Percentiles rank a stretch among this genome's conserved stretches.
These are phyloP conservation scores for Peromyscus attwateri DNA, from an alignment of 2,797 vertebrate species.

Conservation along the genomic window DNA sequence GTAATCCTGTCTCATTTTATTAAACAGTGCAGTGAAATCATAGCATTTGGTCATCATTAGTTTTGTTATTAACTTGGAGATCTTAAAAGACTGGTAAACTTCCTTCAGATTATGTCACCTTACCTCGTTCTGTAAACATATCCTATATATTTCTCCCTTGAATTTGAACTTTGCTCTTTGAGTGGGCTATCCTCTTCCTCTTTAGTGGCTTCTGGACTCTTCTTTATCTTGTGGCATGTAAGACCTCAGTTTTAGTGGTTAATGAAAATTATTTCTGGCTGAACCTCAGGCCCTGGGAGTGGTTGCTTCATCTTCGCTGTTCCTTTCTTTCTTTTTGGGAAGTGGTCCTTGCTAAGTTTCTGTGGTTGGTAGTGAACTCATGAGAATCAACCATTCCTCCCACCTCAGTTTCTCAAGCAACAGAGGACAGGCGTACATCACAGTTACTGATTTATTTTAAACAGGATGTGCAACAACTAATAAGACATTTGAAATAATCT, in stretches of 20 bases:
- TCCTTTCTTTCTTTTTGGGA: neutral
- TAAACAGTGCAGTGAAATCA: constrained; percentile 2
- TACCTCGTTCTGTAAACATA: neutral
- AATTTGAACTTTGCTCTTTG: neutral
- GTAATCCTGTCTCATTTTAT: constrained; percentile 53
- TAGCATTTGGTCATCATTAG: constrained; percentile 2
- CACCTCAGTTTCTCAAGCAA: neutral
- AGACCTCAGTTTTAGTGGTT: neutral
- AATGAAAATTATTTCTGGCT: neutral
- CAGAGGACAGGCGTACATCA: rapidly evolving
- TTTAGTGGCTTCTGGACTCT: neutral
- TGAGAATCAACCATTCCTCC: neutral
- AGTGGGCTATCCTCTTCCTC: neutral
- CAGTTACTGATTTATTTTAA: neutral
- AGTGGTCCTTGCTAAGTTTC: too few species aligned
- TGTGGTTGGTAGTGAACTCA: neutral
- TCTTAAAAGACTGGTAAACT: neutral
- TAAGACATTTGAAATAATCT: neutral
- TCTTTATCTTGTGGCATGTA: neutral
- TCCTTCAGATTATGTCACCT: neutral
- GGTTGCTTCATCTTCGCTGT: neutral
- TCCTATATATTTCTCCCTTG: neutral
- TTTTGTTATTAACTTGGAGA: neutral
- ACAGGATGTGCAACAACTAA: neutral
- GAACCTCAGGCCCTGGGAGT: neutral